Evolutionary conservation across 2,797 vertebrate species (phyloP).

Genomic region (Anabacerthia variegaticeps): DNA sequence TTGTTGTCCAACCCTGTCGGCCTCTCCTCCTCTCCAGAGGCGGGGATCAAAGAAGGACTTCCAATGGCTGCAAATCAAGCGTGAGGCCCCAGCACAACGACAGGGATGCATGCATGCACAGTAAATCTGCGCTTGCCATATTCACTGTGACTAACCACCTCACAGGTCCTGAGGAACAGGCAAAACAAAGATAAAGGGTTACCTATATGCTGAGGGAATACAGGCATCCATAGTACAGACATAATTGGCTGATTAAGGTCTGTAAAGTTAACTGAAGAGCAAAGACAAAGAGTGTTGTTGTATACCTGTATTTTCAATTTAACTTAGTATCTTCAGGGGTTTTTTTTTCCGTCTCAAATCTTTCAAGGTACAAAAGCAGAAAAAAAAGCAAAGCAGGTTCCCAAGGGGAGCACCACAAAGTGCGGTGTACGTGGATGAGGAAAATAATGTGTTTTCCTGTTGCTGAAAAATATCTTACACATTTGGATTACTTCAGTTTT

Average conservation of each 20-base stretch:
- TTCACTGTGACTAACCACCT: rapidly evolving
- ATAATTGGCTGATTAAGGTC: not conserved
- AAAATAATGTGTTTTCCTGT: not conserved
- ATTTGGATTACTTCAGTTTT: conserved; percentile 5
- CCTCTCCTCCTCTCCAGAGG: not conserved
- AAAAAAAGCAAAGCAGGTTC: not conserved
- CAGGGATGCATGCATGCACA: not conserved
- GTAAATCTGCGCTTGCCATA: not conserved
- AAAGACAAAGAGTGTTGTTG: not conserved
- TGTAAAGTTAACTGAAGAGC: not conserved
- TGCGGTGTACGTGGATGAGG: not conserved
- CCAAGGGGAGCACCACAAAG: not conserved
- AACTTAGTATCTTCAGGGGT: not conserved
- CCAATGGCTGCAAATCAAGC: not conserved
- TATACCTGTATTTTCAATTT: not conserved
- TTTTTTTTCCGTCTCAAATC: not conserved
- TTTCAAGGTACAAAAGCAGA: not conserved
- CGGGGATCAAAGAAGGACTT: not conserved
- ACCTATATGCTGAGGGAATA: not conserved
- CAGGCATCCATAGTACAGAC: rapidly evolving
- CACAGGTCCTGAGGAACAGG: not conserved
- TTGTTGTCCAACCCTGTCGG: rapidly evolving
- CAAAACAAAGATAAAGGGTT: not conserved
- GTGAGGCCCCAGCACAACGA: rapidly evolving
- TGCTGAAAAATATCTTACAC: not conserved